Evolutionary conservation across 1,140 invertebrate genomes (phyloP).

Genomic region (Rhagoletis pomonella): DNA sequence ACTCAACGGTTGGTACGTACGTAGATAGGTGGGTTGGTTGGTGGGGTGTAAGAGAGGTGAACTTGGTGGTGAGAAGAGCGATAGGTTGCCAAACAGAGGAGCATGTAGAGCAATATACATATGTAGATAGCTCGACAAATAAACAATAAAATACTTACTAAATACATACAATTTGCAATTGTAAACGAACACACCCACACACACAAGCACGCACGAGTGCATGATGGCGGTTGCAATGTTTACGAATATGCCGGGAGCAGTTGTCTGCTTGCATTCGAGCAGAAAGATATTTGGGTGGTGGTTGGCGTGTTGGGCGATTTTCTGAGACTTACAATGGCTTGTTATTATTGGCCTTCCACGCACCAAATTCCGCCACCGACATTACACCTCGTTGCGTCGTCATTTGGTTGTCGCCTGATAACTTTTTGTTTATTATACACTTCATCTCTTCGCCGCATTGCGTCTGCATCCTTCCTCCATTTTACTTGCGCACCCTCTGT

Average conservation of each 20-base stretch:
- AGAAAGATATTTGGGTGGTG: not conserved
- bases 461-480: no score
- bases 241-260: no score
- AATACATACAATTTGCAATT: no score
- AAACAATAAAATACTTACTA: not conserved
- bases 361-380: no score
- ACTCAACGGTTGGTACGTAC: no score
- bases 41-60: no score
- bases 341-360: not conserved
- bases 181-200: not conserved
- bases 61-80: not conserved
- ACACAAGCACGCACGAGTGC: not conserved
- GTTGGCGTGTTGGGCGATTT: not conserved
- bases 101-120: slow-evolving; percentile 31
- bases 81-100: not conserved
- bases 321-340: not conserved
- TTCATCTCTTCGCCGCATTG: no score
- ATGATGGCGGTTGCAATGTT: not conserved
- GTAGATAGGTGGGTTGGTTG: no score
- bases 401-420: no score
- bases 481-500: not conserved
- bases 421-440: no score
- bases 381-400: no score
- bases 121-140: not conserved
- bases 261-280: no score